Base-by-base conservation (phyloP, 2,797 vertebrate genomes). In the Gephyroberyx darwinii region DNA sequence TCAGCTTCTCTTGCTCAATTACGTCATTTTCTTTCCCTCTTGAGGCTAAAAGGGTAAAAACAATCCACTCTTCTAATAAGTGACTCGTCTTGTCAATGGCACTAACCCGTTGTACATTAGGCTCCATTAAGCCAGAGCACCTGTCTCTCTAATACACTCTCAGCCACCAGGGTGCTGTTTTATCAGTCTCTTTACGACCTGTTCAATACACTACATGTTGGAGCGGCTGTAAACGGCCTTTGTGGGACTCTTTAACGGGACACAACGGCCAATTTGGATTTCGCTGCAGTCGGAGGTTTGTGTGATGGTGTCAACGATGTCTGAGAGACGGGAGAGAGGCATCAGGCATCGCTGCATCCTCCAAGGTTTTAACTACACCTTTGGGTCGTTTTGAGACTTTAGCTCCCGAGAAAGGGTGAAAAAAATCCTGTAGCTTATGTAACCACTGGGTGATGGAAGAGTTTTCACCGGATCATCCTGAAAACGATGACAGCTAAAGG, bases 221-320 rank as follows among this genome's bases (percentile, higher is more conserved):
- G 69, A 82, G 83, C 69, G 73, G 84, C 71, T 88, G 77, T 43
- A 68, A 86, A 84, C 17, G 57, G 74, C 72, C 79, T 84, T 82
- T 78, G 61, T 33, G 77, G 77, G 80, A 82, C 56, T 20, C 41
- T 62, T 64, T 77, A 73, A 57, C 45, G 31, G 45, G 52, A 59
- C 43, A 48, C 26, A 75, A 60, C 26, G 41, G 51, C 22, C 10
- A 0, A 1, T 17, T 43, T 64, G 62, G 68, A 50, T 69, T 50
- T 30, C 12, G 55, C 65, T 33, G 22, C 26, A 6, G 41, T 65
- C 47, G 47, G 10, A 0, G 33, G 35, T 30, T 52, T 13, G 41
- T n/a, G 59, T 53, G 9, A 19, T 26, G 26, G 41, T 59, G 26
- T 58, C 16, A 69, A 43, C 39, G 14, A 64, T 26, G 60, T 66